Percentiles rank a stretch among this genome's conserved stretches.
Conservation (phyloP, 2,888 invertebrate genomes). For the Mesochorus sp. region DNA sequence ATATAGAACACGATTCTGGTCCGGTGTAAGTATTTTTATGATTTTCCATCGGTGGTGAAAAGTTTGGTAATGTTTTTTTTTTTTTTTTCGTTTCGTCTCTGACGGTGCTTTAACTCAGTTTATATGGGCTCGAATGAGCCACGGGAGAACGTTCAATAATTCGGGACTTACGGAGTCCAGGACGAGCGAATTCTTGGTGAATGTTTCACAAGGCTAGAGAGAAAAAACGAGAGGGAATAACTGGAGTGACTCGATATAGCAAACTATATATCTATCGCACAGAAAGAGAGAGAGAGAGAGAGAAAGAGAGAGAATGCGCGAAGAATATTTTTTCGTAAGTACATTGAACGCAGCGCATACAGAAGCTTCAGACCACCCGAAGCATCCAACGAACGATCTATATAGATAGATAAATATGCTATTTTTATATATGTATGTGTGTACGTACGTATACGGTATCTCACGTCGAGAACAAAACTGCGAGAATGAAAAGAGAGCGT, state of each 20-base stretch:
- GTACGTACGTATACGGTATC: neutral
- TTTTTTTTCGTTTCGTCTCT: neutral
- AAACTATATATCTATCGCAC: slow-evolving; percentile 50
- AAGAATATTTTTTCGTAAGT: slow-evolving; percentile 53
- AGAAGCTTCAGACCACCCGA: slow-evolving; percentile 30
- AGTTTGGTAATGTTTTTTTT: slow-evolving; percentile 23
- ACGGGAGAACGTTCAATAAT: slow-evolving; percentile 50
- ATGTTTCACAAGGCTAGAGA: slow-evolving; percentile 45
- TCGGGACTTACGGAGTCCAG: slow-evolving; percentile 43
- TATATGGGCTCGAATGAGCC: neutral
- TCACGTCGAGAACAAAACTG: neutral
- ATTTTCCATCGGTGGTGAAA: slow-evolving; percentile 44
- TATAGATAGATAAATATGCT: neutral
- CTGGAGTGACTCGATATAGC: slow-evolving; percentile 3
- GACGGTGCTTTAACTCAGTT: neutral
- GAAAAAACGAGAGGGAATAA: neutral
- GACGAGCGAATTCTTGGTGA: slow-evolving; percentile 45
- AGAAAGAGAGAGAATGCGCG: too few species aligned
- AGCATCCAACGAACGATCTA: slow-evolving; percentile 6
- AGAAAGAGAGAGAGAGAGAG: slow-evolving; percentile 13
- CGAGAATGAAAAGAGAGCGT: neutral
- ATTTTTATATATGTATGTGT: neutral
- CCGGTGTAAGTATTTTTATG: too few species aligned
- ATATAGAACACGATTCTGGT: too few species aligned
- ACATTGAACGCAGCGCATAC: slow-evolving; percentile 43